A percentile compares a stretch with the other conserved stretches of the same genome.
Conservation (phyloP, 2,797 vertebrate genomes). For the Sciaenops ocellatus region DNA sequence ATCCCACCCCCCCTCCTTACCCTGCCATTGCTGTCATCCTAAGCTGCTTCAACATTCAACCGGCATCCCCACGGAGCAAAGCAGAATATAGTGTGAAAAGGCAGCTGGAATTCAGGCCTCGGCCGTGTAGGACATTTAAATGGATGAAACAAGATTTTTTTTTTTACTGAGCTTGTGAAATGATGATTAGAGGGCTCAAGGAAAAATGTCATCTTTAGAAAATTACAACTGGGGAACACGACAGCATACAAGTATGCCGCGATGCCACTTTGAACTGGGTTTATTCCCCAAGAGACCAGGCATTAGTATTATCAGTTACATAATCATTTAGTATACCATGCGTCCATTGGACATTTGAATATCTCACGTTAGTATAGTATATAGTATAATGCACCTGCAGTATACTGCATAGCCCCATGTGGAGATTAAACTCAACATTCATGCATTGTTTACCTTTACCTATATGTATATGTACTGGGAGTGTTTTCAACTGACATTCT, state of each 20-base stretch:
- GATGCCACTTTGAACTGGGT: conserved; percentile 22
- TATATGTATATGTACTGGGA: not conserved
- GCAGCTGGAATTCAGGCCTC: conserved; percentile 50
- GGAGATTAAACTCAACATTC: not conserved
- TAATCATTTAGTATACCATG: not conserved
- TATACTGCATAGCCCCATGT: not conserved
- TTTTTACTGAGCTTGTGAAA: conserved; percentile 55
- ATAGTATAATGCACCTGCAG: too few relatives aligned
- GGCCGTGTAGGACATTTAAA: conserved; percentile 61
- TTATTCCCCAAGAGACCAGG: conserved; percentile 9
- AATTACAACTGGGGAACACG: conserved; percentile 55
- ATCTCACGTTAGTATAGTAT: not conserved
- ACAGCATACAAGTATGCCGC: conserved; percentile 19
- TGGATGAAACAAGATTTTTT: conserved; percentile 55
- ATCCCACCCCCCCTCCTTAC: conserved; percentile 58
- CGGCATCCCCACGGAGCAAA: conserved; percentile 64
- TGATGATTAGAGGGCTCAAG: conserved; percentile 60
- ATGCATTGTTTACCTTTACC: not conserved
- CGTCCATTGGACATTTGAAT: not conserved
- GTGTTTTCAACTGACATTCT: not conserved
- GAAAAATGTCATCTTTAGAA: conserved; percentile 60
- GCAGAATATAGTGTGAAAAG: conserved; percentile 61
- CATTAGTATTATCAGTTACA: conserved; percentile 21
- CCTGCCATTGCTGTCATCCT: conserved; percentile 74
- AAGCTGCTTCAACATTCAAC: conserved; percentile 77